Evolutionary conservation across 1,140 invertebrate species (phyloP), one percentile per base, ranked within the genome.

Genomic region (Sycophaga agraensis): DNA sequence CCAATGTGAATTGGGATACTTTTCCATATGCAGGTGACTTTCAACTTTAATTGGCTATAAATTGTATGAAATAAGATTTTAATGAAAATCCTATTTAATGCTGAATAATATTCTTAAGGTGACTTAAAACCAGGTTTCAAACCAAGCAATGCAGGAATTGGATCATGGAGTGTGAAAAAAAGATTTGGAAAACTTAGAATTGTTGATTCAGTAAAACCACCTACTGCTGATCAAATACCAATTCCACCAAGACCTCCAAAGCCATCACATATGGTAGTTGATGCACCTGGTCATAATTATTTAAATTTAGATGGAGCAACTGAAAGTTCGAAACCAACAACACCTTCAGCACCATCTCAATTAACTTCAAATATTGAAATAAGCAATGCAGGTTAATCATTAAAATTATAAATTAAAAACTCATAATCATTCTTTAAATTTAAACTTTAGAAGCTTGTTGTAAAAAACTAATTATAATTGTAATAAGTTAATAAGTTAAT

Each of bases 171-270:
- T n/a, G 82, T 83, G 50, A 76, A 78, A 58, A 81, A 86, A 70
- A 72, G 83, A 16, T 86, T 85, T 67, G 83, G 83, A 3, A 85
- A 84, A 68, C 64, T 84, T 59, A 73, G 77, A 45, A 81, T 84
- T 17, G 78, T 78, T 12, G 74, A 81, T 63, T 74, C 74, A 1
- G 45, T 59, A 22, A 54, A 64, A 28, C 65, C 66, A 31, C 66
- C 70, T 34, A 37, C 61, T 46, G 65, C 67, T 2, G 74, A 75
- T 19, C 70, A 73, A 53, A 68, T 76, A 40, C 70, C 74, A 19
- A 85, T 86, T 12, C 89, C 89, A 8, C 89, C 90, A 3, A 81
- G 89, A 63, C 89, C 89, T n/a, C 90, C 90, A 1, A 91, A 91
- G 78, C 89, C 89, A 6, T 78, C 84, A n/a, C 84, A 87, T 57